phyloP scores from a whole-genome alignment of 2,113 vertebrate genomes.

The Dasyurus viverrinus region DNA sequence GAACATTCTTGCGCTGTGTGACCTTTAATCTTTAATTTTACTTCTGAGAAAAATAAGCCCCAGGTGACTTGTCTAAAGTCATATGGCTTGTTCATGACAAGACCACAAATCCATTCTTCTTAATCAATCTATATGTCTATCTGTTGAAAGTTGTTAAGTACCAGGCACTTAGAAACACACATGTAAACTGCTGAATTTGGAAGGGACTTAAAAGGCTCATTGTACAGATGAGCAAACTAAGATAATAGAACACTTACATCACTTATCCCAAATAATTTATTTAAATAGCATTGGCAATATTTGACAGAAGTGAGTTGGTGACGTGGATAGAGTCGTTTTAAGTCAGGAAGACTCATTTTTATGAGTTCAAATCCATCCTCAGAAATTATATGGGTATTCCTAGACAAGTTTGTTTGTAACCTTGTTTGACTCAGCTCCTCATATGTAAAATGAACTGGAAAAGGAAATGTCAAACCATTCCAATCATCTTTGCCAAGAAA shows the following conservation, averaged over 20 bases:
- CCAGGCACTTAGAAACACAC: background rate
- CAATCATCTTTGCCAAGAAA: background rate
- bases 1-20: no score
- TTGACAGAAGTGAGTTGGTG: background rate
- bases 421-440: background rate
- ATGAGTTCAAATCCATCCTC: background rate
- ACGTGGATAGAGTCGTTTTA: background rate
- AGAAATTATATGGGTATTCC: background rate
- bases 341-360: background rate
- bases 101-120: background rate
- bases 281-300: background rate
- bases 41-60: background rate
- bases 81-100: background rate
- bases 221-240: background rate
- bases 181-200: background rate
- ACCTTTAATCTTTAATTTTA: constrained; percentile 7
- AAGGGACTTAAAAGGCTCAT: background rate
- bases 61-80: background rate
- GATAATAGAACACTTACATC: background rate
- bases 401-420: background rate
- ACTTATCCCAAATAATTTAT: background rate
- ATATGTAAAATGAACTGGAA: background rate
- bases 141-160: background rate
- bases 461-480: background rate
- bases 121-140: background rate